Percentiles rank a stretch among this genome's conserved stretches.
Conservation (phyloP, 2,797 vertebrate genomes). For the Ammospiza maritima region DNA sequence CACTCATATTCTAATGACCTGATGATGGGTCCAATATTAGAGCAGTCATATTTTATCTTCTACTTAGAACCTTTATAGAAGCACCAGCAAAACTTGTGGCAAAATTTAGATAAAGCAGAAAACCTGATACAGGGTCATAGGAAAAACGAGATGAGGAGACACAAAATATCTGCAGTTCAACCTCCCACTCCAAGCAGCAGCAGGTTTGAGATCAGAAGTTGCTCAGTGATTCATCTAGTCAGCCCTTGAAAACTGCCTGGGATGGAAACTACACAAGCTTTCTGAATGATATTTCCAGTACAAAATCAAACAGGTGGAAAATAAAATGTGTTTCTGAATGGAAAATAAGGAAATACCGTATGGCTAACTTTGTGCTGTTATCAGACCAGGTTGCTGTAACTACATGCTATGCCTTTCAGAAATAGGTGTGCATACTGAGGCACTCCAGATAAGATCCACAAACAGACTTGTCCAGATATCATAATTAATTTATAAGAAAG, state of each 20-base stretch:
- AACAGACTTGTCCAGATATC: not conserved
- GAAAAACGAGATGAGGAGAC: not conserved
- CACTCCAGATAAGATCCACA: not conserved
- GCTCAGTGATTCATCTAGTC: not conserved
- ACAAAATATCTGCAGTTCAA: not conserved
- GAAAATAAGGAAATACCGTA: not conserved
- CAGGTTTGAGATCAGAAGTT: not conserved
- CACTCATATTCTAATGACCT: not conserved
- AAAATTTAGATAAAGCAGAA: not conserved
- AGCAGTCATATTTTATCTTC: not conserved
- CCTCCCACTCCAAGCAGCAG: not conserved
- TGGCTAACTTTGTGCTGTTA: not conserved
- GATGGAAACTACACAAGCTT: not conserved
- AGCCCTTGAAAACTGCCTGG: not conserved
- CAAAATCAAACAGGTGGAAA: not conserved
- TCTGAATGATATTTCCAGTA: not conserved
- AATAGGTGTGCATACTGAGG: not conserved
- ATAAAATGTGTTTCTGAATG: not conserved
- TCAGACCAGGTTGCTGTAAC: not conserved
- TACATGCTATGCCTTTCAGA: not conserved
- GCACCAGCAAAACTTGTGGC: not conserved
- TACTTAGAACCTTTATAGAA: not conserved
- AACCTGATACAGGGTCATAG: not conserved
- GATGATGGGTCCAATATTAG: not conserved
- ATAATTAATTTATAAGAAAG: not conserved